Base-by-base conservation (phyloP, 2,113 vertebrate genomes). In the Dendrocopos noguchii region DNA sequence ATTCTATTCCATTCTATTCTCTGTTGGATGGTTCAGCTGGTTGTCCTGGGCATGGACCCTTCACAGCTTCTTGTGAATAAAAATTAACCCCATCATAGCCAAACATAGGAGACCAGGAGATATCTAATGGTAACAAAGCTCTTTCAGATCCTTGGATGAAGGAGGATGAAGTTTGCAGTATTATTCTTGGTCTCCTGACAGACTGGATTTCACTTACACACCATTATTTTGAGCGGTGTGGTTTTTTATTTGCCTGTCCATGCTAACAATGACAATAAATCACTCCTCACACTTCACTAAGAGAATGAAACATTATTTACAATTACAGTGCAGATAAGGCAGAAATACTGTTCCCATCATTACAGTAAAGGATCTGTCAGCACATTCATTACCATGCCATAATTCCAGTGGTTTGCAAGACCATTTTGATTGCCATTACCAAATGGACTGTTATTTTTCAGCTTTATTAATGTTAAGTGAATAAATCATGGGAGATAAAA, bases 401-500 rank as follows among this genome's bases (percentile, higher is more conserved):
- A 95, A 87, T 85, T 96, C 79, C 84, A 91, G 84, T 28, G 87
- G 76, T 83, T 94, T 74, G 63, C 39, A 85, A 95, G 60, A 8
- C 56, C 61, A 25, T 80, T 95, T 92, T 89, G 78, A 92, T 80
- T 87, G 80, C 76, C n/a, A 18, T 76, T 76, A 92, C 34, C 68
- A 73, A 91, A 73, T 0, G 79, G 56, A 47, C 57, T 24, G 71
- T 39, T 92, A 71, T 87, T 91, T 95, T 95, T 85, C 90, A 95
- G 63, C 59, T 90, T 92, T 95, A 96, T 92, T 92, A 92, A 91
- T 55, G 84, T 84, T 89, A 92, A 85, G 36, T 67, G 84, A 93
- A 91, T 89, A 94, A 91, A 91, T 84, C 31, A 68, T 19, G 44
- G 53, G 74, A 61, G 53, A 67, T 83, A 82, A 89, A 87, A 85